Evolutionary conservation across 2,113 vertebrate species (phyloP).

Genomic region (Podarcis cretensis): DNA sequence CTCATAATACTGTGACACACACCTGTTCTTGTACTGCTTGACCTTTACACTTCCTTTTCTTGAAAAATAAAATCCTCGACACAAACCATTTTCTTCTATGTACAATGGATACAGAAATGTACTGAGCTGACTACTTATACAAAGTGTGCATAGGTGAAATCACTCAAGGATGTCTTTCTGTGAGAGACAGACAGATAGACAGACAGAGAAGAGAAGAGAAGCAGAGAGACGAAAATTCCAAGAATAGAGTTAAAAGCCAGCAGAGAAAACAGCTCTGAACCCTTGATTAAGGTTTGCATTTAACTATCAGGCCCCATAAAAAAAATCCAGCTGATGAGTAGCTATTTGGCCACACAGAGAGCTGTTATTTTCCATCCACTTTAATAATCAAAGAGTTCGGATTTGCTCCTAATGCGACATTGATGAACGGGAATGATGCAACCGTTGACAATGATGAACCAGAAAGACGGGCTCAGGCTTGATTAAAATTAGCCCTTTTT

Average conservation of each 20-base stretch:
- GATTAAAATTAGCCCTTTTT: slow-evolving; percentile 90
- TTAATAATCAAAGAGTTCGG: slow-evolving; percentile 87
- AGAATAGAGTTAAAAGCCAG: slow-evolving; percentile 45
- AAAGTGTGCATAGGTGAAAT: too few species aligned
- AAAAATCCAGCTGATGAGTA: slow-evolving; percentile 74
- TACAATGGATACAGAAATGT: background rate
- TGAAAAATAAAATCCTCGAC: too few species aligned
- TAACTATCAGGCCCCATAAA: slow-evolving; percentile 73
- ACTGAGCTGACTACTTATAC: background rate
- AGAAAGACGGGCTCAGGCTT: slow-evolving; percentile 81
- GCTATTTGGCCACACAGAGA: slow-evolving; percentile 82
- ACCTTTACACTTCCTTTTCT: too few species aligned
- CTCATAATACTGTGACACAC: background rate
- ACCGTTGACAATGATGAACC: slow-evolving; percentile 86
- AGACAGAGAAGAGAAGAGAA: background rate
- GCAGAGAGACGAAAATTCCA: slow-evolving; percentile 31
- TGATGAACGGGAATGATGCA: slow-evolving; percentile 84
- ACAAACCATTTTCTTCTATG: background rate
- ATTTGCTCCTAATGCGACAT: slow-evolving; percentile 87
- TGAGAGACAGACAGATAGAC: background rate
- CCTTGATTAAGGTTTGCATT: slow-evolving; percentile 76
- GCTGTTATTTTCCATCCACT: slow-evolving; percentile 85
- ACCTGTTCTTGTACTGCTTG: too few species aligned
- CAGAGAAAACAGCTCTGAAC: slow-evolving; percentile 59
- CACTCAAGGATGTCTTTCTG: background rate